Evolutionary conservation across 1,140 invertebrate species (phyloP).

Genomic region (Neodiprion fabricii): DNA sequence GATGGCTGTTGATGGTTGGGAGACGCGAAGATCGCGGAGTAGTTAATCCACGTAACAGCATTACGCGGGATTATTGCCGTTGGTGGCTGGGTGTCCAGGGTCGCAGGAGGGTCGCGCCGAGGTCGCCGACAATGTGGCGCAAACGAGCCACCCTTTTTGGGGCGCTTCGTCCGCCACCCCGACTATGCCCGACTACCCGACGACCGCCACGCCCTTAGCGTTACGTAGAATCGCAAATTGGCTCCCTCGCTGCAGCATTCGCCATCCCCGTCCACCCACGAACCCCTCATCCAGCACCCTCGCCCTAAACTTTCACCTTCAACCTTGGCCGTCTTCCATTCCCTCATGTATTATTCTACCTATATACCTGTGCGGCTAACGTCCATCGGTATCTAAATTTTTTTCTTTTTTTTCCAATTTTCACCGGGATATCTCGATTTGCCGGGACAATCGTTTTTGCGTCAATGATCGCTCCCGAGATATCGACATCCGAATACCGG

Average conservation of each 20-base stretch:
- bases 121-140: conserved; percentile 44
- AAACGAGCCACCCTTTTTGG: conserved; percentile 37
- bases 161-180: conserved; percentile 32
- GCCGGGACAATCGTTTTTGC: no score
- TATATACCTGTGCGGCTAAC: no score
- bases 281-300: neutral
- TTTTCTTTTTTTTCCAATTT: no score
- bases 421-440: no score
- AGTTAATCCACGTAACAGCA: neutral
- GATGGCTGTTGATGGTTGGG: no score
- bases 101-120: neutral
- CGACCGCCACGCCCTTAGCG: conserved; percentile 43
- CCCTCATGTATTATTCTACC: no score
- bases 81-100: conserved; percentile 1
- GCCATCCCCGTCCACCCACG: conserved; percentile 10
- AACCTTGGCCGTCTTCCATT: neutral
- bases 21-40: neutral
- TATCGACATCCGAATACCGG: no score
- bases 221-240: conserved; percentile 49
- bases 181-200: conserved; percentile 29
- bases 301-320: neutral
- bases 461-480: no score
- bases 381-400: no score
- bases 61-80: neutral
- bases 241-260: conserved; percentile 27